Evolutionary conservation across 2,888 invertebrate species (phyloP).

Genomic region (Geotrupes spiniger): DNA sequence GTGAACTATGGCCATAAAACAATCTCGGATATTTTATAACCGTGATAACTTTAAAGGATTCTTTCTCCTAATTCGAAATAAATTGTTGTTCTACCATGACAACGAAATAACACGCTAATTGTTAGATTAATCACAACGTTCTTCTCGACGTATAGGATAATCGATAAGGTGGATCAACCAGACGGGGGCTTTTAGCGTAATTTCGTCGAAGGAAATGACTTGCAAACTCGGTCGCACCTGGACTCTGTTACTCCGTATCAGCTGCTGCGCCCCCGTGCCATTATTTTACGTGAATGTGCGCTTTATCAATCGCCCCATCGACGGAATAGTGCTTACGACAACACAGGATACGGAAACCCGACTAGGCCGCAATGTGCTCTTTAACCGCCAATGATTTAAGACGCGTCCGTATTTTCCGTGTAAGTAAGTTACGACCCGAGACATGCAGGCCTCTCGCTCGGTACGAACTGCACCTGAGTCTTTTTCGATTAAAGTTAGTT

Average conservation of each 20-base stretch:
- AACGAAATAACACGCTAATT: too few relatives aligned
- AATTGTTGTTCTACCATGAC: too few relatives aligned
- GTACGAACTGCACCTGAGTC: too few relatives aligned
- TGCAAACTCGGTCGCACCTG: slow-evolving; percentile 36
- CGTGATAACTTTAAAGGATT: too few relatives aligned
- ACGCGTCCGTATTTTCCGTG: too few relatives aligned
- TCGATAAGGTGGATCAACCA: slow-evolving; percentile 18
- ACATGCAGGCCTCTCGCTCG: too few relatives aligned
- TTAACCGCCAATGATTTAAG: slow-evolving; percentile 1
- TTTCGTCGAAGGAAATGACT: slow-evolving; percentile 38
- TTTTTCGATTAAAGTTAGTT: too few relatives aligned
- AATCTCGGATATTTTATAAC: too few relatives aligned
- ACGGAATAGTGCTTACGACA: slow-evolving; percentile 15
- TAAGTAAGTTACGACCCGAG: too few relatives aligned
- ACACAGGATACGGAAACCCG: slow-evolving; percentile 19
- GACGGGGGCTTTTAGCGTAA: slow-evolving; percentile 30
- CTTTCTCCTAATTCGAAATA: too few relatives aligned
- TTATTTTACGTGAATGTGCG: slow-evolving; percentile 37
- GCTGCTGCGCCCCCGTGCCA: slow-evolving; percentile 33
- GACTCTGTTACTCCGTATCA: slow-evolving; percentile 34
- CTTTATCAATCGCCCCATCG: slow-evolving; percentile 27
- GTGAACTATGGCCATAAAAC: too few relatives aligned
- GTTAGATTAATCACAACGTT: too few relatives aligned
- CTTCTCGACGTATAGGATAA: background rate
- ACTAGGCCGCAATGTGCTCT: slow-evolving; percentile 4